Percentiles rank a stretch among this genome's conserved stretches.
Conservation (phyloP, 2,888 invertebrate genomes). For the Archips crataeganus region DNA sequence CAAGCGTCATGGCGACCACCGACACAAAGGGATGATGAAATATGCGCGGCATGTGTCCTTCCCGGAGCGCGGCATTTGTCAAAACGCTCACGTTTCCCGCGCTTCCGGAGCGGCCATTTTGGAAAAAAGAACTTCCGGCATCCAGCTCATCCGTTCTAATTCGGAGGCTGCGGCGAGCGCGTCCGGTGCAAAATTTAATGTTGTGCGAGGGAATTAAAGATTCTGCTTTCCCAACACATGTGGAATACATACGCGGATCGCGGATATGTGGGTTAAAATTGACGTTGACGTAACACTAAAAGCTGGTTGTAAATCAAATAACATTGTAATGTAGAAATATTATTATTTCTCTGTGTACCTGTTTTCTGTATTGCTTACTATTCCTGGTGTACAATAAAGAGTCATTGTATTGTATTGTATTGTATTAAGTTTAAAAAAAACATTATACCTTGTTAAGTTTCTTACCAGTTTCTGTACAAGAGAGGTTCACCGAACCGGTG, state of each 20-base stretch:
- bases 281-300: background rate
- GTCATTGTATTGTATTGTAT: no score
- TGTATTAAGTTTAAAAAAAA: no score
- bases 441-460: no score
- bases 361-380: no score
- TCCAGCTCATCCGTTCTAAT: slow-evolving; percentile 69
- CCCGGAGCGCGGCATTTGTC: slow-evolving; percentile 76
- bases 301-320: no score
- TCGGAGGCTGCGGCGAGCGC: slow-evolving; percentile 68
- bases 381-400: no score
- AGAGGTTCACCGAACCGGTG: no score
- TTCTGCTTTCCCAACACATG: slow-evolving; percentile 31
- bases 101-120: slow-evolving; percentile 81
- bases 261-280: background rate
- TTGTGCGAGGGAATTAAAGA: slow-evolving; percentile 80
- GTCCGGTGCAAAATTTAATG: slow-evolving; percentile 75
- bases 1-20: slow-evolving; percentile 16
- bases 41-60: slow-evolving; percentile 71
- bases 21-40: slow-evolving; percentile 60
- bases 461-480: no score
- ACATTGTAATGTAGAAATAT: no score
- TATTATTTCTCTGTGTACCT: no score
- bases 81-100: slow-evolving; percentile 82
- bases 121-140: slow-evolving; percentile 75
- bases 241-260: background rate